A percentile compares a stretch with the other conserved stretches of the same genome.
These are phyloP conservation scores for Autographa gamma DNA, from an alignment of 2,888 invertebrate genomes.

Conservation along the genomic window DNA sequence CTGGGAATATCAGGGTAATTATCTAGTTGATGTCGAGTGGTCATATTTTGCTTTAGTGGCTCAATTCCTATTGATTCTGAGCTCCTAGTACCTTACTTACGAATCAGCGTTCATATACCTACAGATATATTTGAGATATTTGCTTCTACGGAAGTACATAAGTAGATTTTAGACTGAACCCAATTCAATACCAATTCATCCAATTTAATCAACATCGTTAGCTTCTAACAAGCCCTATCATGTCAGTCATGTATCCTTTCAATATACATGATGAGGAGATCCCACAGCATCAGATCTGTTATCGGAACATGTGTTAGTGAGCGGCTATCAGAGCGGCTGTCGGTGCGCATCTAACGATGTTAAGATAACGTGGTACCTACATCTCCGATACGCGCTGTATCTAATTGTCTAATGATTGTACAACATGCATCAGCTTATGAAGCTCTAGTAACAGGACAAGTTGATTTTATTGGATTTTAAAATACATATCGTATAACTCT, in stretches of 20 bases:
- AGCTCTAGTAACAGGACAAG: not conserved
- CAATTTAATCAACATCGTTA: constrained; percentile 24
- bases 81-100: not conserved
- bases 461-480: too few relatives aligned
- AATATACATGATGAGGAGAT: constrained; percentile 36
- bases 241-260: constrained; percentile 28
- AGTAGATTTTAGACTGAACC: not conserved
- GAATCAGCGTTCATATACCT: too few relatives aligned
- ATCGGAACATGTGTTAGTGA: constrained; percentile 28
- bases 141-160: too few relatives aligned
- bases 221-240: constrained; percentile 17
- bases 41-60: not conserved
- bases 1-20: constrained; percentile 27
- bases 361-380: constrained; percentile 8
- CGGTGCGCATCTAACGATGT: constrained; percentile 21
- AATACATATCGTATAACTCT: too few relatives aligned
- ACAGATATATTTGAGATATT: too few relatives aligned
- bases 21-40: not conserved
- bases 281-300: constrained; percentile 28
- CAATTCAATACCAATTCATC: constrained; percentile 13
- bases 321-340: constrained; percentile 17
- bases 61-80: not conserved
- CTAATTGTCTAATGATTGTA: not conserved
- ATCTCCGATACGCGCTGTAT: constrained; percentile 6
- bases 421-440: not conserved